Evolutionary conservation across 2,888 invertebrate species (phyloP).

Genomic region (Apoda limacodes): DNA sequence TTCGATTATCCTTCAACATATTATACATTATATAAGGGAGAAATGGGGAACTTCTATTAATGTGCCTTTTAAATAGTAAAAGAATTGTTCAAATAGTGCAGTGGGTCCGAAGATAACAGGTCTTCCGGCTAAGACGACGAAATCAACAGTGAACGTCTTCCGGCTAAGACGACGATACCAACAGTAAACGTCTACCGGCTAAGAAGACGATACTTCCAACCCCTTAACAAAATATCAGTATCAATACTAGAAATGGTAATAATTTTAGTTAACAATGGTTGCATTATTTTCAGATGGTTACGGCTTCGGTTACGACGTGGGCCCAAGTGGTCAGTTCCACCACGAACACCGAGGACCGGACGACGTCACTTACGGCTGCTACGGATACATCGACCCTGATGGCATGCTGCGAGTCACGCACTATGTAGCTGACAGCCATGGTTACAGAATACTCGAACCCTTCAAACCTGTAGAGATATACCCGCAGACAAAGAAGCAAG

Average conservation of each 20-base stretch:
- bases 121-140: no score
- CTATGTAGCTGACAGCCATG: slow-evolving; percentile 83
- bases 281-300: slow-evolving; percentile 70
- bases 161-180: no score
- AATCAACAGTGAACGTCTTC: no score
- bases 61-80: no score
- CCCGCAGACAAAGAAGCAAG: slow-evolving; percentile 56
- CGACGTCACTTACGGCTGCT: slow-evolving; percentile 84
- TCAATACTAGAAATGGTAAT: no score
- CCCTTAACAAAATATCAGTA: slow-evolving; percentile 1
- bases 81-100: no score
- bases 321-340: slow-evolving; percentile 81
- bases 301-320: slow-evolving; percentile 83
- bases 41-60: no score
- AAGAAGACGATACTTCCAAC: no score
- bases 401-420: slow-evolving; percentile 76
- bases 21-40: no score
- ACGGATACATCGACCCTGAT: slow-evolving; percentile 80
- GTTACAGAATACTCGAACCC: slow-evolving; percentile 79
- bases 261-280: slow-evolving; percentile 11
- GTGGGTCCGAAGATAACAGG: no score
- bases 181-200: no score
- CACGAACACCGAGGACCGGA: slow-evolving; percentile 82
- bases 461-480: slow-evolving; percentile 76
- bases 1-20: no score